Percentiles rank a stretch among this genome's conserved stretches.
Conservation (phyloP, 2,888 invertebrate genomes). For the Cryptophagus acutangulus region DNA sequence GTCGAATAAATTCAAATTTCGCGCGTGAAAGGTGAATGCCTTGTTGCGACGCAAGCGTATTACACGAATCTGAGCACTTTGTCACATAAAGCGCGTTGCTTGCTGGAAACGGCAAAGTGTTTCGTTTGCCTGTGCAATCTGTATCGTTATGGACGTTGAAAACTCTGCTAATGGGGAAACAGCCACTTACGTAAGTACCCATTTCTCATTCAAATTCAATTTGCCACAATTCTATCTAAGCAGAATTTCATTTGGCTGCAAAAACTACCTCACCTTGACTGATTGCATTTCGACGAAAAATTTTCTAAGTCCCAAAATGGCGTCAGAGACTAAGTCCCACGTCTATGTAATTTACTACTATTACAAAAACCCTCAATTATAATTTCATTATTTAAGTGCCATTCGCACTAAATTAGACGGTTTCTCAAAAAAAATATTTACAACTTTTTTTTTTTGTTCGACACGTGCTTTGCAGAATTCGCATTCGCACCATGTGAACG, state of each 20-base stretch:
- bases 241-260: constrained; percentile 23
- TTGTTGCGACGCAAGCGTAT: constrained; percentile 20
- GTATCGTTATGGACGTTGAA: constrained; percentile 61
- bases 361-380: too few relatives aligned
- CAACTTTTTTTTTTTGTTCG: constrained; percentile 14
- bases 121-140: constrained; percentile 43
- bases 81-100: constrained; percentile 10
- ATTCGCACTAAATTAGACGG: not conserved
- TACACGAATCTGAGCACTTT: constrained; percentile 14
- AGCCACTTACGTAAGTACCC: constrained; percentile 57
- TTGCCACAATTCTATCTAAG: constrained; percentile 19
- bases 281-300: constrained; percentile 48
- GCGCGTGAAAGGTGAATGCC: constrained; percentile 33
- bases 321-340: constrained; percentile 72
- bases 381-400: not conserved
- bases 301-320: constrained; percentile 84
- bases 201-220: constrained; percentile 33
- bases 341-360: too few relatives aligned
- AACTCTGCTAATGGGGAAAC: constrained; percentile 57
- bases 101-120: constrained; percentile 29
- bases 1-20: too few relatives aligned
- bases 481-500: constrained; percentile 63
- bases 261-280: constrained; percentile 50
- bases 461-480: constrained; percentile 14
- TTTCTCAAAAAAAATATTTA: too few relatives aligned